Conservation (phyloP, 1,140 invertebrate genomes). For the Sminthurides bifidus region DNA sequence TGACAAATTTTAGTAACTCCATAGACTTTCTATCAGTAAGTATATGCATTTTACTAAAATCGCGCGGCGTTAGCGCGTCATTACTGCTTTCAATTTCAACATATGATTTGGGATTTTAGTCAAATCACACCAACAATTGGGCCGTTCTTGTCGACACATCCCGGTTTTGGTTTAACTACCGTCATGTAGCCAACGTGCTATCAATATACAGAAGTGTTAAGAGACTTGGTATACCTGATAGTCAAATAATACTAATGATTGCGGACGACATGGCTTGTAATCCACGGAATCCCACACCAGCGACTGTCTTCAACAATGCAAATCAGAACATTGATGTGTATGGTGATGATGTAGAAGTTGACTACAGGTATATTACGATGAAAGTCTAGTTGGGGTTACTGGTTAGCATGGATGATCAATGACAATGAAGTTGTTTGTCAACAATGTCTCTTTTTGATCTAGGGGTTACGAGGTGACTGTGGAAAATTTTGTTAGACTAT, state of each 20-base stretch:
- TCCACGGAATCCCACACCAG: constrained; percentile 91
- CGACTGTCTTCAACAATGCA: constrained; percentile 94
- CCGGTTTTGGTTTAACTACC: constrained; percentile 98
- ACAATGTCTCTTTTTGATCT: too few relatives aligned
- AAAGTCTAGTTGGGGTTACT: too few relatives aligned
- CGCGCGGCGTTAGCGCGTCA: too few relatives aligned
- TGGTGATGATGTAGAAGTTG: constrained; percentile 98
- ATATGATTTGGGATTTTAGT: constrained; percentile 18
- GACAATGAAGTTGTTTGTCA: too few relatives aligned
- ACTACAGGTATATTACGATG: constrained; percentile 70
- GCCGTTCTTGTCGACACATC: constrained; percentile 96
- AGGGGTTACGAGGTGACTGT: constrained; percentile 64
- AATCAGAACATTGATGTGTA: constrained; percentile 98
- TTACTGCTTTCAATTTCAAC: too few relatives aligned
- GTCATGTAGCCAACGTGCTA: constrained; percentile 96
- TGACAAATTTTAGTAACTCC: background rate
- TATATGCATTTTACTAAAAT: background rate
- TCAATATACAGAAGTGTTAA: constrained; percentile 98
- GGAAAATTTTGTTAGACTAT: constrained; percentile 91
- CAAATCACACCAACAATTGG: constrained; percentile 92
- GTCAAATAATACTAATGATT: constrained; percentile 94
- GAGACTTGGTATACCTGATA: constrained; percentile 80
- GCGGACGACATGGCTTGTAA: constrained; percentile 99
- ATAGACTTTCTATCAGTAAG: background rate
- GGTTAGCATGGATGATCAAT: too few relatives aligned